Evolutionary conservation across 2,797 vertebrate species (phyloP), one percentile per base, ranked within the genome.

Genomic region (Hydrolagus colliei): DNA sequence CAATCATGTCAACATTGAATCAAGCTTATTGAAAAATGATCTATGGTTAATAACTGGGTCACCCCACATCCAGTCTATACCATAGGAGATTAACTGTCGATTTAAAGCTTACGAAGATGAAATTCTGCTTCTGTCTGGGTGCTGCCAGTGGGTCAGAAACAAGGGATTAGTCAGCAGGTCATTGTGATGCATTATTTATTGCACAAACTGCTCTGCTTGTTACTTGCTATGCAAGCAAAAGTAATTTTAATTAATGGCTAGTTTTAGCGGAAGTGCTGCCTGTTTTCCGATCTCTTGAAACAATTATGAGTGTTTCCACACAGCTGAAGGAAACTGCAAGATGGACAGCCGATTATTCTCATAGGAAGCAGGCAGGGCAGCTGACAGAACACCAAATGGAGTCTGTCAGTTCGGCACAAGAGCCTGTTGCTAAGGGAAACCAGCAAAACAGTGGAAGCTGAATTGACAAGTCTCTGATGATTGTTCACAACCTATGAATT

Each of bases 311-410:
- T 1, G 35, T 68, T 67, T 67, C 63, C 20, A 16, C 27, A 65
- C 78, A 82, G 41, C 9, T 62, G 20, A 79, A 62, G 14, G 8
- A 79, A 12, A 14, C 22, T 62, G 59, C 85, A 87, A 86, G 72
- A 1, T 86, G 27, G 75, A 14, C 52, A 77, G 67, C 68, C 32
- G 10, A 27, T 32, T 52, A 72, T 72, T 80, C 77, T 13, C 27
- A 18, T 52, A 72, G 11, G 78, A 76, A 65, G 8, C 32, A 71
- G 16, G 35, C 13, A 71, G 62, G 1, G 52, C 32, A 76, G 68
- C 88, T 89, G 87, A 88, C 86, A 87, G 32, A 79, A 62, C 61
- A 85, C 63, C 35, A 12, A 27, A 85, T 88, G 86, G 22, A 75
- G 86, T 41, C 86, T 85, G 80, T 88, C 87, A 88, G 65, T 87